Percentiles rank a stretch among this genome's conserved stretches.
Evolutionary conservation across 2,113 vertebrate genomes (phyloP).

Genomic region (Solea solea): DNA sequence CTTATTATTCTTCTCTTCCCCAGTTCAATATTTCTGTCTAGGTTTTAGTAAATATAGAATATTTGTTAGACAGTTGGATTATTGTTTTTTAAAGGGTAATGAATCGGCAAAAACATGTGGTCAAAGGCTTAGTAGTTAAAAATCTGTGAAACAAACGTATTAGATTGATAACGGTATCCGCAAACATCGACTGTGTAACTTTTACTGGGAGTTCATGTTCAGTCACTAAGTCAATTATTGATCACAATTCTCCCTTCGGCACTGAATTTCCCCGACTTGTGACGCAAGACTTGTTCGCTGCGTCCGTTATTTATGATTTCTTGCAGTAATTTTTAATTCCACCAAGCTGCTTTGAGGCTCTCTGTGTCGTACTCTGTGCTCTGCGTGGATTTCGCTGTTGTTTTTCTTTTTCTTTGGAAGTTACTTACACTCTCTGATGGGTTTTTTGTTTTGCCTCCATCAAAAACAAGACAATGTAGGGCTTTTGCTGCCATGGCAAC

Average conservation of each 20-base stretch:
- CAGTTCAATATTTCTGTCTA: too few species aligned
- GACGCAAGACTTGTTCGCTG: constrained; percentile 37
- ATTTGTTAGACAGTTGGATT: too few species aligned
- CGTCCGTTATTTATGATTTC: constrained; percentile 50
- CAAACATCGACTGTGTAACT: too few species aligned
- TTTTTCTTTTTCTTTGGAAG: constrained; percentile 25
- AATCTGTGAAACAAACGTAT: too few species aligned
- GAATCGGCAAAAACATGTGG: too few species aligned
- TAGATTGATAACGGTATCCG: too few species aligned
- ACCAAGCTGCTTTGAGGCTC: constrained; percentile 41
- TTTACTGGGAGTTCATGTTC: constrained; percentile 22
- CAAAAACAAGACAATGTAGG: constrained; percentile 39
- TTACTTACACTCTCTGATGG: constrained; percentile 47
- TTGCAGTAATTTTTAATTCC: constrained; percentile 59
- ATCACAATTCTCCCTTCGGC: constrained; percentile 7
- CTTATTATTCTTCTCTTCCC: too few species aligned
- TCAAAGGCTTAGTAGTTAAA: too few species aligned
- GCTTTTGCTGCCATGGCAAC: constrained; percentile 23
- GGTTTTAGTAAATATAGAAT: too few species aligned
- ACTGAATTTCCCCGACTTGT: constrained; percentile 26
- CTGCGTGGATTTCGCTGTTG: constrained; percentile 36
- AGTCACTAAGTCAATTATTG: not conserved
- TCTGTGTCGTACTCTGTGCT: constrained; percentile 40
- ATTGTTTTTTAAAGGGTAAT: too few species aligned
- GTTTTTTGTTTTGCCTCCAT: constrained; percentile 20